Percentiles rank a stretch among this genome's conserved stretches.
These are phyloP conservation scores for Mellivora capensis DNA, from an alignment of 2,113 vertebrate species.

Conservation along the genomic window DNA sequence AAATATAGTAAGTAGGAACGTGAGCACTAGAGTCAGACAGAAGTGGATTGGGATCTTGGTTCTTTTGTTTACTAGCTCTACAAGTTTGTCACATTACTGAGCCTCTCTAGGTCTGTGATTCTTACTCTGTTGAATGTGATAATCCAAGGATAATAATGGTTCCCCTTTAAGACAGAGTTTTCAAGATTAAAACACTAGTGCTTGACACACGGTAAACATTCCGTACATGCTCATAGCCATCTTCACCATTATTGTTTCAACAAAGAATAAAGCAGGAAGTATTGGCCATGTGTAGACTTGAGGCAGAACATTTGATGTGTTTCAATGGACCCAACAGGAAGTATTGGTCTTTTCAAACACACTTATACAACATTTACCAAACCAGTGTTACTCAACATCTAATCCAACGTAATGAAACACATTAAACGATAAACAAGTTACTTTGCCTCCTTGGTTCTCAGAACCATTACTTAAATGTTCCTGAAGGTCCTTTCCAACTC, in stretches of 20 bases:
- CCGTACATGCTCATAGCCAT: not conserved
- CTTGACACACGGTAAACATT: not conserved
- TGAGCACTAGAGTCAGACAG: not conserved
- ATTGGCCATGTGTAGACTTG: not conserved
- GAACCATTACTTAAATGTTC: not conserved
- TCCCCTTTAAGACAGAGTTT: not conserved
- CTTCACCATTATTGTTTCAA: not conserved
- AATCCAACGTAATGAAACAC: not conserved
- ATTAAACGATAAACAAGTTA: not conserved
- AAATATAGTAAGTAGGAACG: not conserved
- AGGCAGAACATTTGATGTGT: not conserved
- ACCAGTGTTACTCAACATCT: not conserved
- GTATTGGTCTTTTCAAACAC: not conserved
- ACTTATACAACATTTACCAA: not conserved
- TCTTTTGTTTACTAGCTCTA: not conserved
- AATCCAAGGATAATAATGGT: not conserved
- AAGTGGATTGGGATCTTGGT: not conserved
- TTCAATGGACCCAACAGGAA: not conserved
- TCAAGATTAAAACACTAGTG: not conserved
- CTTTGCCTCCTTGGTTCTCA: not conserved
- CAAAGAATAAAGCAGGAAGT: not conserved
- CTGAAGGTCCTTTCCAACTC: not conserved
- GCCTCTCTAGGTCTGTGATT: not conserved
- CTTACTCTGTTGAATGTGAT: not conserved
- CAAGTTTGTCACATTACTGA: not conserved